These are phyloP conservation scores for Lordiphosa collinella DNA, from an alignment of 1,140 invertebrate species.

Conservation along the genomic window DNA sequence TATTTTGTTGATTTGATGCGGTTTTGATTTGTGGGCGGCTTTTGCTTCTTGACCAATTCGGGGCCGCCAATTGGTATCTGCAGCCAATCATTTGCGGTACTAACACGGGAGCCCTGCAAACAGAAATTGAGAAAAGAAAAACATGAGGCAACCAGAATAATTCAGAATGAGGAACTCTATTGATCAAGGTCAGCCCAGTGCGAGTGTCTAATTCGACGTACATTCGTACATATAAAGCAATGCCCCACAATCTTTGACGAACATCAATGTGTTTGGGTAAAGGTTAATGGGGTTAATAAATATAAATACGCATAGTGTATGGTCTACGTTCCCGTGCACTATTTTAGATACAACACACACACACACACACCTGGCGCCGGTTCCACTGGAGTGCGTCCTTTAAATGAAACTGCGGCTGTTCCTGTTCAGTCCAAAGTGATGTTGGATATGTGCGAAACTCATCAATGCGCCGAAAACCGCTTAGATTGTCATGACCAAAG, in stretches of 20 bases:
- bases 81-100: slow-evolving; percentile 81
- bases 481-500: slow-evolving; percentile 63
- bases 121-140: background rate
- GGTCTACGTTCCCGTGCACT: slow-evolving; percentile 7
- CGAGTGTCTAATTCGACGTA: background rate
- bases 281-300: slow-evolving; percentile 59
- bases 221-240: slow-evolving; percentile 21
- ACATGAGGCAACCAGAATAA: too few relatives aligned
- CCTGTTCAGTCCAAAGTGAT: slow-evolving; percentile 38
- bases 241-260: slow-evolving; percentile 36
- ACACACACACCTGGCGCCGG: slow-evolving; percentile 45
- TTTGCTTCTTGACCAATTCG: slow-evolving; percentile 80
- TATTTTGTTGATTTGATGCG: slow-evolving; percentile 87
- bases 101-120: slow-evolving; percentile 82
- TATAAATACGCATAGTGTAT: slow-evolving; percentile 7
- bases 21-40: slow-evolving; percentile 80
- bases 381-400: slow-evolving; percentile 53
- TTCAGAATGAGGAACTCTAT: too few relatives aligned
- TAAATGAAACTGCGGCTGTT: slow-evolving; percentile 30
- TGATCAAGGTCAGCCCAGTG: background rate
- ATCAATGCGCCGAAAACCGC: slow-evolving; percentile 61
- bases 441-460: slow-evolving; percentile 26
- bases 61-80: slow-evolving; percentile 82
- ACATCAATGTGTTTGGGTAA: slow-evolving; percentile 37
- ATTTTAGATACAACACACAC: background rate